phyloP scores from a whole-genome alignment of 1,140 invertebrate species.

The Macrotrachela quadricornifera region DNA sequence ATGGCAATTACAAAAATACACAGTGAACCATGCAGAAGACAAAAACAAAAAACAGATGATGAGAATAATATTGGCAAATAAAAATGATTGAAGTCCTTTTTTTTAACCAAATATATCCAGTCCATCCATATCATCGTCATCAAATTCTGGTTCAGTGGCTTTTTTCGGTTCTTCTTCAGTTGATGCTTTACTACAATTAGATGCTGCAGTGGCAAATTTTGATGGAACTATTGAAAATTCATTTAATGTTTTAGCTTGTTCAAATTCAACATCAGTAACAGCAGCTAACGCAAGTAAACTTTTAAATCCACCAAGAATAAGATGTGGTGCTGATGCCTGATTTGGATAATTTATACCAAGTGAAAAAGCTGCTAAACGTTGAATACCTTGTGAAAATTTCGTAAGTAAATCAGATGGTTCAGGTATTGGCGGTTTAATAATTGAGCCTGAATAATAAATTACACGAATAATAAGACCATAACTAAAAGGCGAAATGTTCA shows the following conservation, averaged over 20 bases:
- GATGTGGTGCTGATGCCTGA: constrained; percentile 81
- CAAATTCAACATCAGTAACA: constrained; percentile 78
- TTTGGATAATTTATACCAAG: constrained; percentile 84
- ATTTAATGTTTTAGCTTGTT: constrained; percentile 65
- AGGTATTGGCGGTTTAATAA: constrained; percentile 82
- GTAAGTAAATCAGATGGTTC: constrained; percentile 77
- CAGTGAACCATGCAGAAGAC: too few species aligned
- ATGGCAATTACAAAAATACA: too few species aligned
- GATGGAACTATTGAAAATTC: constrained; percentile 54
- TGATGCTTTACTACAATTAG: constrained; percentile 38
- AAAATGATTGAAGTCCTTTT: too few species aligned
- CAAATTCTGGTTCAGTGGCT: constrained; percentile 34
- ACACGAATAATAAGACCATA: constrained; percentile 69
- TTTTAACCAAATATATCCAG: neutral
- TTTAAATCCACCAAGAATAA: constrained; percentile 90
- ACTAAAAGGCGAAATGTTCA: constrained; percentile 97
- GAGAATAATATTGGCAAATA: too few species aligned
- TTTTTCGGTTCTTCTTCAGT: constrained; percentile 37
- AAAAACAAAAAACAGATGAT: too few species aligned
- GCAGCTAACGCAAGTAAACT: constrained; percentile 85
- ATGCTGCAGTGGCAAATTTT: constrained; percentile 50
- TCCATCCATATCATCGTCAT: constrained; percentile 78
- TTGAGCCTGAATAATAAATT: constrained; percentile 93
- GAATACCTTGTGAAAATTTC: constrained; percentile 73
- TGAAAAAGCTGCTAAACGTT: constrained; percentile 77